These are phyloP conservation scores for Lepidocolaptes lacrymiger DNA, from an alignment of 2,797 vertebrate species.

Conservation along the genomic window DNA sequence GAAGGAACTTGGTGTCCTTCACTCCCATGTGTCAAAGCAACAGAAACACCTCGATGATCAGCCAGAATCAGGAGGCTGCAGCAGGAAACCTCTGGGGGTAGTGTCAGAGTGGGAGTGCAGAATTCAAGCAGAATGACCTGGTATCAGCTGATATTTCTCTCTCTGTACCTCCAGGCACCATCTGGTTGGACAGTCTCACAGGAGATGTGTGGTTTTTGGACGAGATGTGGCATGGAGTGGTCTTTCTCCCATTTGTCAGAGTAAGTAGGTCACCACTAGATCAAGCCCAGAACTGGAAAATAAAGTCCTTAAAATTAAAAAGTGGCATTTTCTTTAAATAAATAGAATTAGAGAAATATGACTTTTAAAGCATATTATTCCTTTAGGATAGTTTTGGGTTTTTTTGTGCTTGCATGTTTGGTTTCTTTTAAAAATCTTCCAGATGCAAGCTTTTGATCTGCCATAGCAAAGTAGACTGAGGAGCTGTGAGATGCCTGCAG, in stretches of 20 bases:
- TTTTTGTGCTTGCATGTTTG: neutral
- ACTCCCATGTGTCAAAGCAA: neutral
- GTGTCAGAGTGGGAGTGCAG: neutral
- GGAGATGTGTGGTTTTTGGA: conserved; percentile 45
- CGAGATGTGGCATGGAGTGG: conserved; percentile 51
- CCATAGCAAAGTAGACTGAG: neutral
- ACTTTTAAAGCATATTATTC: neutral
- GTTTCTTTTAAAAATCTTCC: neutral
- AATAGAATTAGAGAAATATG: neutral
- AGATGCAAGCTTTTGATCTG: neutral
- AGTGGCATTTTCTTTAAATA: neutral
- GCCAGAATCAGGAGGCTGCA: neutral
- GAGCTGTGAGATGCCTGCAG: neutral
- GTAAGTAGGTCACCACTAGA: conserved; percentile 53
- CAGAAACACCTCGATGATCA: neutral
- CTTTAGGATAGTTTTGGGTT: neutral
- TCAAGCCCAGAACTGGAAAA: neutral
- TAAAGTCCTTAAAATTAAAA: neutral
- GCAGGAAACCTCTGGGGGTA: neutral
- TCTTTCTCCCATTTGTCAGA: conserved; percentile 33
- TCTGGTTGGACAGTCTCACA: conserved; percentile 51
- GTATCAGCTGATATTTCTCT: neutral
- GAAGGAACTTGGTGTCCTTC: neutral
- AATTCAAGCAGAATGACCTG: neutral
- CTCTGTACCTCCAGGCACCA: conserved; percentile 45